Evolutionary conservation across 2,888 invertebrate genomes (phyloP).

Genomic region (Macrophya alboannulata): DNA sequence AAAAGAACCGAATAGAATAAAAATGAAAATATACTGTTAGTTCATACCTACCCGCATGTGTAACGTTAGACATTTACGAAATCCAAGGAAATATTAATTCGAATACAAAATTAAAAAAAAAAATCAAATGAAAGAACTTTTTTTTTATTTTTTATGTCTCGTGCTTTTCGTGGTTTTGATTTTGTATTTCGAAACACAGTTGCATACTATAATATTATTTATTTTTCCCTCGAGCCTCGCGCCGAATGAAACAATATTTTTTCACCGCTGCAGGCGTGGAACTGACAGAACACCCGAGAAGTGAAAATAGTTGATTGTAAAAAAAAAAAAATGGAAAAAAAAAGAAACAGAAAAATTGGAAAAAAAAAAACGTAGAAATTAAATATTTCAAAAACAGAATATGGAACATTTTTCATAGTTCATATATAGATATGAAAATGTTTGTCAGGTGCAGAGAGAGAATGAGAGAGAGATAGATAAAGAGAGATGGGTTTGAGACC

Average conservation of each 20-base stretch:
- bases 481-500: too few relatives aligned
- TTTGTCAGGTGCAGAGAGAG: background rate
- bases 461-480: background rate
- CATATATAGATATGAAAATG: background rate
- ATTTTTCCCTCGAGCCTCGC: background rate
- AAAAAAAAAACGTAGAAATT: background rate
- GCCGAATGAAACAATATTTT: constrained; percentile 17
- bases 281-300: background rate
- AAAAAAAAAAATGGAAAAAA: background rate
- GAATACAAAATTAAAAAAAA: background rate
- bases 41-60: too few relatives aligned
- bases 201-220: background rate
- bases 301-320: constrained; percentile 12
- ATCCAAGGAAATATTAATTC: background rate
- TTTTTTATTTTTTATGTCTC: background rate
- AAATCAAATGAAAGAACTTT: background rate
- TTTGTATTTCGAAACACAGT: background rate
- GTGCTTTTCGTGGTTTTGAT: background rate
- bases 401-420: background rate
- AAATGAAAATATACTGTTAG: background rate
- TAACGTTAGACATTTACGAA: background rate
- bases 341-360: too few relatives aligned
- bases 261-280: constrained; percentile 26
- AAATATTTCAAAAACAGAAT: constrained; percentile 2
- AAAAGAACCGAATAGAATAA: background rate